Percentiles rank a stretch among this genome's conserved stretches.
Conservation (phyloP, 2,113 vertebrate genomes). For the Lophotis ruficrista region DNA sequence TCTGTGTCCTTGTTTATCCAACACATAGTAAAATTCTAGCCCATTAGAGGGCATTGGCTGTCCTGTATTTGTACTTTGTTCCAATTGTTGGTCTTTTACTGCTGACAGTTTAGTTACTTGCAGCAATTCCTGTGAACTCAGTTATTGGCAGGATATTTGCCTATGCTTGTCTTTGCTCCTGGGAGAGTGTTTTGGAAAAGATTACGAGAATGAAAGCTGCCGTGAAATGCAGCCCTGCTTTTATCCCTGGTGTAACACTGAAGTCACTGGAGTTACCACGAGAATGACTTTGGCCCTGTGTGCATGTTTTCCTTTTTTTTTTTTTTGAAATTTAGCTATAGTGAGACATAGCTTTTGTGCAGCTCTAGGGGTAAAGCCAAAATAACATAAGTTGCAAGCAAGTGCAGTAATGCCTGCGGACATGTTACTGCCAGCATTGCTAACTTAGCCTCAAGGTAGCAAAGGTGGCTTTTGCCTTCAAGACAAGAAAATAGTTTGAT, state of each 20-base stretch:
- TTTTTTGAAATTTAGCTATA: neutral
- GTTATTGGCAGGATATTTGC: constrained; percentile 60
- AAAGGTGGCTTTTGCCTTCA: neutral
- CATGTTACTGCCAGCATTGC: neutral
- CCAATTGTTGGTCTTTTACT: neutral
- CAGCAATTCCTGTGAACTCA: constrained; percentile 57
- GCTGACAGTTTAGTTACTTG: constrained; percentile 33
- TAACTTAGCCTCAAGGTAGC: neutral
- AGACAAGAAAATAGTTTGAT: neutral
- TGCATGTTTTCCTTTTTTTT: neutral
- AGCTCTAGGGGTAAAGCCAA: neutral
- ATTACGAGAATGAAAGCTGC: constrained; percentile 40
- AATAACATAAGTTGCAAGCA: neutral
- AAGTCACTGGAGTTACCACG: neutral
- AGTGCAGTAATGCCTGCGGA: neutral
- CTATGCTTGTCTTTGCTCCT: constrained; percentile 56
- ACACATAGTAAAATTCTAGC: neutral
- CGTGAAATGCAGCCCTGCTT: constrained; percentile 38
- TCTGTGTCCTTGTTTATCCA: neutral
- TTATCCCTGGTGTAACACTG: constrained; percentile 27
- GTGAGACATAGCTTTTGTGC: neutral
- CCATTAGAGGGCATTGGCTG: constrained; percentile 32
- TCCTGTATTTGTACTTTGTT: constrained; percentile 19
- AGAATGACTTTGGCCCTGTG: neutral
- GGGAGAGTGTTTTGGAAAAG: constrained; percentile 50